Conservation (phyloP, 2,797 vertebrate genomes). For the Lagocephalus sceleratus region DNA sequence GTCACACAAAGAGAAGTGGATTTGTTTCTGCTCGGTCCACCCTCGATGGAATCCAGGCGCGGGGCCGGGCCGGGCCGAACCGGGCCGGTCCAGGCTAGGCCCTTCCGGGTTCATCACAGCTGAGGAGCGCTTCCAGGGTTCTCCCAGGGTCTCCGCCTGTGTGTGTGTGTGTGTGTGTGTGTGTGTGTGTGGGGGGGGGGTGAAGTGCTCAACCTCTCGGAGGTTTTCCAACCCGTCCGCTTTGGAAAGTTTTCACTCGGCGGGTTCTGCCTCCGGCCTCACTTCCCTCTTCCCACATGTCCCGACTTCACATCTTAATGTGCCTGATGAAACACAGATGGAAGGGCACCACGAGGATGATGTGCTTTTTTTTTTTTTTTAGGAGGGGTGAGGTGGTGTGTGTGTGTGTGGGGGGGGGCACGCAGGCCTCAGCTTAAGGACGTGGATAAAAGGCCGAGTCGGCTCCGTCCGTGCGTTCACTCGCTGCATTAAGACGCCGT, state of each 20-base stretch:
- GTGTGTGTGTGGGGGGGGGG: too few species aligned
- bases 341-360: conserved; percentile 56
- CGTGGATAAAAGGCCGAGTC: conserved; percentile 59
- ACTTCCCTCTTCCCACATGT: conserved; percentile 36
- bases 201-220: conserved; percentile 27
- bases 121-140: background rate
- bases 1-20: conserved; percentile 51
- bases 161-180: too few species aligned
- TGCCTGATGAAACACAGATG: conserved; percentile 68
- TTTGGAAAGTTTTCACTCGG: conserved; percentile 57
- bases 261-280: conserved; percentile 56
- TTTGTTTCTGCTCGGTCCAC: conserved; percentile 36
- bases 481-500: conserved; percentile 73
- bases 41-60: too few species aligned
- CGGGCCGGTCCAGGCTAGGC: too few species aligned
- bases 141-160: background rate
- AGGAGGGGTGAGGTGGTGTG: too few species aligned
- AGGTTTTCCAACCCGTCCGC: conserved; percentile 8
- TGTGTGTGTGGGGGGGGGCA: conserved; percentile 33
- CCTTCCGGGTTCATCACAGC: conserved; percentile 7
- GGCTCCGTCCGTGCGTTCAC: conserved; percentile 72
- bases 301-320: conserved; percentile 67
- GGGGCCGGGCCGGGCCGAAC: too few species aligned
- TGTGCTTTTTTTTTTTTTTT: conserved; percentile 62
- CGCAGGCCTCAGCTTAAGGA: conserved; percentile 72